These are phyloP conservation scores for Eupsilia transversa DNA, from an alignment of 2,888 invertebrate genomes.

Conservation along the genomic window DNA sequence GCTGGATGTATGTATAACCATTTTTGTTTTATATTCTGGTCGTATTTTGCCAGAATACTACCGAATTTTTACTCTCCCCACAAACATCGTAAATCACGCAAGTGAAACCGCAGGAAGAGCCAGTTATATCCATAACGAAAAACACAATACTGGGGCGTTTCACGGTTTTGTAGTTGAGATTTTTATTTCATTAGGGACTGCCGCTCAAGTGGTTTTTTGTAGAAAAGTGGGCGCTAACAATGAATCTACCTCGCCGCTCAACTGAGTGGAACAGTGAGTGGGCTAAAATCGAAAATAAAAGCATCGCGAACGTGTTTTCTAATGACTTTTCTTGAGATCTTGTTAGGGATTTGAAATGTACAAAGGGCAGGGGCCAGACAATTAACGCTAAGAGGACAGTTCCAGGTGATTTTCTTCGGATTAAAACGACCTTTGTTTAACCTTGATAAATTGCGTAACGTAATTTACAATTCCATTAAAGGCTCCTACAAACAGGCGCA, in stretches of 20 bases:
- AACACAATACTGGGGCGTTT: conserved; percentile 56
- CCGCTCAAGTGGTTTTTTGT: conserved; percentile 52
- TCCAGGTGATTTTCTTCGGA: conserved; percentile 49
- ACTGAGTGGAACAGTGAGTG: conserved; percentile 55
- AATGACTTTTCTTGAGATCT: conserved; percentile 60
- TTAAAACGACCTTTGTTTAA: conserved; percentile 34
- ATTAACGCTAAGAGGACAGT: conserved; percentile 49
- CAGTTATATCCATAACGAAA: conserved; percentile 59
- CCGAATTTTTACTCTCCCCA: conserved; percentile 53
- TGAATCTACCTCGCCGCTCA: conserved; percentile 50
- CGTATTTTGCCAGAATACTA: conserved; percentile 41
- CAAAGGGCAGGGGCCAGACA: conserved; percentile 44
- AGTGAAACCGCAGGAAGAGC: conserved; percentile 56
- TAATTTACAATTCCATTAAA: too few species aligned
- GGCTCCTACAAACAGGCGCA: too few species aligned
- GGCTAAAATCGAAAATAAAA: conserved; percentile 62
- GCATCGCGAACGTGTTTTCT: conserved; percentile 54
- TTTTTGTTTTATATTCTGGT: conserved; percentile 14
- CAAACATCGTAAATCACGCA: conserved; percentile 59
- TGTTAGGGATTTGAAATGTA: conserved; percentile 57
- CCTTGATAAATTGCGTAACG: conserved; percentile 34
- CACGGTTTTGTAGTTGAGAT: conserved; percentile 59
- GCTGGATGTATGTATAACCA: conserved; percentile 1
- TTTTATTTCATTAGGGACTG: conserved; percentile 67
- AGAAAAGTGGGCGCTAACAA: conserved; percentile 60